Evolutionary conservation across 2,797 vertebrate species (phyloP), one percentile per base, ranked within the genome.

Genomic region (Manis pentadactyla): DNA sequence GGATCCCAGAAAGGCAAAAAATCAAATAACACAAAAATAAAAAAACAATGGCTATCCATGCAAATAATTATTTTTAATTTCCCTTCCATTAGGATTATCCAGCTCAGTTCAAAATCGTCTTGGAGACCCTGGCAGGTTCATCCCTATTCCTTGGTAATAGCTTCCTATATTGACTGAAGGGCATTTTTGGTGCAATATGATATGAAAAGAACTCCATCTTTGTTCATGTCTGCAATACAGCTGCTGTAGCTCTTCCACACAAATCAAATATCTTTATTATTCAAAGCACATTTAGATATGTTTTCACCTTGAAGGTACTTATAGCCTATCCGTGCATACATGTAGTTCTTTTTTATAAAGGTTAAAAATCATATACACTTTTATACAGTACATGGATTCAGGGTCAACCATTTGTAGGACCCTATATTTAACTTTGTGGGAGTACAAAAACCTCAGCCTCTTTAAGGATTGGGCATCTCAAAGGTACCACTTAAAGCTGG

Each of bases 71-170:
- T 21, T 94, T 69, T 92, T 34, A 13, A 2, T 0, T 71, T 87
- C 15, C 57, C 75, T 27, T 95, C 83, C 91, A 87, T 53, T 75
- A 97, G 82, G 93, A 94, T 64, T 95, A 71, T 42, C 19, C 21
- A 94, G 7, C 1, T 93, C 94, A 63, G 85, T 81, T 81, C 81
- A 86, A 83, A 97, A 93, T 42, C n/a, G 86, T 90, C 89, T 96
- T 95, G 78, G 78, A 96, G 87, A 49, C 12, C 34, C 87, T 81
- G 59, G 57, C 93, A 96, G 87, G 42, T n/a, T 37, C 53, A 77
- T 73, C 19, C 6, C 29, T 55, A 21, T 90, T 57, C 31, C 49
- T 87, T 69, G 84, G 59, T 79, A 1, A 0, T 29, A 49, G 64
- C 13, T 46, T 74, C 9, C 49, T 85, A 9, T 39, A 83, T 27